Evolutionary conservation across 2,113 vertebrate species (phyloP), one percentile per base, ranked within the genome.

Genomic region (Gavialis gangeticus): DNA sequence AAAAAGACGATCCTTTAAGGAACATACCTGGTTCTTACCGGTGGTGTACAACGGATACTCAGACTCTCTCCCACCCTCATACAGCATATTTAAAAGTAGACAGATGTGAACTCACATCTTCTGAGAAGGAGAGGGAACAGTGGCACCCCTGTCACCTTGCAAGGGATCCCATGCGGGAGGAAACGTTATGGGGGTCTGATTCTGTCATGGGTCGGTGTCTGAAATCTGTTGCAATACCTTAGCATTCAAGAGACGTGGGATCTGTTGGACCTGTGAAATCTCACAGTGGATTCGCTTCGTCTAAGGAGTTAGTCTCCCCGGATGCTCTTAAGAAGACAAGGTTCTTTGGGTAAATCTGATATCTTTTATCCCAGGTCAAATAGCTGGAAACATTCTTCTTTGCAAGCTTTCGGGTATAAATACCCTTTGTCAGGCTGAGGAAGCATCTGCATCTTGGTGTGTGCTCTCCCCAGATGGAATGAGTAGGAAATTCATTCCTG

Each of bases 191-290:
- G 19, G 78, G 21, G 7, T 60, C 14, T 6, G 1, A 0, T 63
- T 92, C 85, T 78, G 1, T 2, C 46, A 46, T 46, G 46, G 46
- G 7, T 46, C 46, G 9, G 9, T 46, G 8, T 46, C 5, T 3
- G 67, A 80, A 28, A 22, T 37, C 88, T 82, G 66, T 55, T 37
- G 73, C 93, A 83, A 56, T 85, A 10, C 80, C 60, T 30, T 94
- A 64, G 59, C 90, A 25, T 59, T 67, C 13, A 71, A 59, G 37
- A 67, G 66, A 66, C 5, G 8, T 58, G 28, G 83, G 79, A 95
- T 71, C 55, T 19, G 54, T 56, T 59, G 37, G 56, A 71, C 19
- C 19, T 71, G 34, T 56, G 88, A 78, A 84, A 93, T 87, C 17
- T 37, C 46, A 46, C 28, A 57, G 19, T 54, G 28, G 37, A 89